Evolutionary conservation across 1,140 invertebrate genomes (phyloP), one percentile per base, ranked within the genome.

Genomic region (Drosophila aff.): DNA sequence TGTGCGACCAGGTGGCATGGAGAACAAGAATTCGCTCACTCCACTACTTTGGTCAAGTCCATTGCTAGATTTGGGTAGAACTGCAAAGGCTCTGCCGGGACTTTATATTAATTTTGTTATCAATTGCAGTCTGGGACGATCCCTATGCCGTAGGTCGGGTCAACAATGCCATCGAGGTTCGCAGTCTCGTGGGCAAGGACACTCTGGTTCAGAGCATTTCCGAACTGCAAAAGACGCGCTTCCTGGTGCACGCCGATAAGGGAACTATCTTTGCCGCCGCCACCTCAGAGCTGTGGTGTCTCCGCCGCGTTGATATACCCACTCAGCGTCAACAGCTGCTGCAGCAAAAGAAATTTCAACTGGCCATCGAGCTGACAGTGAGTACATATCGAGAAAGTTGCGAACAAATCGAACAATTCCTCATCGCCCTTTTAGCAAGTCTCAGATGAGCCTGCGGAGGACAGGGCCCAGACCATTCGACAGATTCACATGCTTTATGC

Each of bases 321-420:
- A 95, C 95, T 62, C 98, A 99, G 94, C 96, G 98, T 15, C 94
- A 96, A 82, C 95, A 96, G 67, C 93, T 99, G 23, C 92, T 99
- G 2, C 95, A 96, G 75, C 95, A 97, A 78, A 98, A 98, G 93
- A 96, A 98, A 84, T 99, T 99, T 94, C 97, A 98, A 93, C 93
- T 99, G 43, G 98, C 98, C n/a, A 94, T 99, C 23, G 96, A 97
- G 93, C 93, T 99, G 64, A 97, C 97, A n/a, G 97, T 98, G 94
- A 94, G 95, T 95, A 75, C 21, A 2, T 2, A 16, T 26, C 21
- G 4, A 31, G 4, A 38, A 21, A 16, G 11, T 8, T 28, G 1
- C 13, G 47, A 36, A 18, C 18, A 33, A 21, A 1, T 4, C 10
- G 4, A 21, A 44, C 2, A 9, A 13, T 13, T 16, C 5, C 26